Conservation (phyloP, 2,113 vertebrate genomes). For the Poeciliopsis occidentalis region DNA sequence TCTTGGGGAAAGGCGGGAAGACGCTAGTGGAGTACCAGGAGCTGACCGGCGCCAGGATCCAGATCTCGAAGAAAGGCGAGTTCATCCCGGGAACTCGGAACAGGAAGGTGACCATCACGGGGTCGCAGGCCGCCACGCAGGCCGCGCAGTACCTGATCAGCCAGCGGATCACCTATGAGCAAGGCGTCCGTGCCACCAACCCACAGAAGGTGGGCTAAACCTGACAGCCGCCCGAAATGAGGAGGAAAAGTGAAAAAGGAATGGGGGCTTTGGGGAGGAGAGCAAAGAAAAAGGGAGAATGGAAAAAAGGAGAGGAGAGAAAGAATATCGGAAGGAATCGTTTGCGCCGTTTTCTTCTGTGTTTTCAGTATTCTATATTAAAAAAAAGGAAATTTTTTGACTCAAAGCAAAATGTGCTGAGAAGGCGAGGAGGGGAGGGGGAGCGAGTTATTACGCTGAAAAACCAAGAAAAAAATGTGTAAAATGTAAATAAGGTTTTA, state of each 20-base stretch:
- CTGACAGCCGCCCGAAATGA: conserved; percentile 67
- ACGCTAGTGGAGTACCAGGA: conserved; percentile 97
- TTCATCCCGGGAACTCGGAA: conserved; percentile 95
- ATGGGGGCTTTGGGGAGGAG: conserved; percentile 74
- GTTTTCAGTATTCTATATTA: conserved; percentile 83
- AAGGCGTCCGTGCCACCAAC: conserved; percentile 93
- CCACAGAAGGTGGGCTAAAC: conserved; percentile 93
- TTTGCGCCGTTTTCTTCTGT: conserved; percentile 75
- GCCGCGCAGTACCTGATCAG: conserved; percentile 96
- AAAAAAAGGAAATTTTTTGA: conserved; percentile 69
- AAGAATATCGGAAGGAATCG: conserved; percentile 77
- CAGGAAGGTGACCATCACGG: conserved; percentile 95
- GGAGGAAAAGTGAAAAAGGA: conserved; percentile 63
- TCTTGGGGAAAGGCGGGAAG: conserved; percentile 94
- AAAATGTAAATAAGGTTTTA: conserved; percentile 88
- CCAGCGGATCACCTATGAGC: conserved; percentile 96
- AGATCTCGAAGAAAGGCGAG: conserved; percentile 97
- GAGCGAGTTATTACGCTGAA: conserved; percentile 70
- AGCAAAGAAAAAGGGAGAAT: conserved; percentile 72
- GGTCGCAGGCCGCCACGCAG: conserved; percentile 91
- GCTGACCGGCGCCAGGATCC: conserved; percentile 93
- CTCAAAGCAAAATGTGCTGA: conserved; percentile 73
- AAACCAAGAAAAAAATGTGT: conserved; percentile 84
- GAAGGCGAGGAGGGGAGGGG: conserved; percentile 70
- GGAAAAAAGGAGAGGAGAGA: conserved; percentile 74